phyloP scores from a whole-genome alignment of 2,888 invertebrate species.

The Aphidoletes aphidimyza region DNA sequence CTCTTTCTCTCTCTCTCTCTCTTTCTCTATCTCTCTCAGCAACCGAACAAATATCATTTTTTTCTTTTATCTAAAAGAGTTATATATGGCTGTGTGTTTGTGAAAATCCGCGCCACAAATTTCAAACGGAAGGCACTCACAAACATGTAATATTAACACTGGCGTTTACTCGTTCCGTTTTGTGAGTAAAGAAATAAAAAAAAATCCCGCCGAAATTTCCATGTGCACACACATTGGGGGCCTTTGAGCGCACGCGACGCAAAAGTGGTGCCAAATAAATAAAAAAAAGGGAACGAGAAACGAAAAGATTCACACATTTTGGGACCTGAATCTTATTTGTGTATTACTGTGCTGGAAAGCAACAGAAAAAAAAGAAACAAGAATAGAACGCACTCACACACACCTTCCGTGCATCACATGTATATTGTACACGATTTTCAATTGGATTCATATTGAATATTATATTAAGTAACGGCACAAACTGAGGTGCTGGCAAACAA shows the following conservation, averaged over 20 bases:
- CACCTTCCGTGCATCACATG: not conserved
- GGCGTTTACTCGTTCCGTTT: constrained; percentile 8
- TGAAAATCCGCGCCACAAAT: not conserved
- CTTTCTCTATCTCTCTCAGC: not conserved
- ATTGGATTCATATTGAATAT: constrained; percentile 46
- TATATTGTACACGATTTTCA: not conserved
- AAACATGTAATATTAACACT: constrained; percentile 8
- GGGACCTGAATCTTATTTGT: not conserved
- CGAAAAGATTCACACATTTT: constrained; percentile 1
- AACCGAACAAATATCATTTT: too few species aligned
- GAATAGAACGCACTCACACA: too few species aligned
- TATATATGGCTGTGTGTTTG: too few species aligned
- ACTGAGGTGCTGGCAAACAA: constrained; percentile 27
- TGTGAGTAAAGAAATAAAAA: not conserved
- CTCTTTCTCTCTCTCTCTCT: not conserved
- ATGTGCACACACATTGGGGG: not conserved
- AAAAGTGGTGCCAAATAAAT: not conserved
- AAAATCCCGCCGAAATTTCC: constrained; percentile 15
- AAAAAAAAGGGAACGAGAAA: not conserved
- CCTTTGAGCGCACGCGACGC: not conserved
- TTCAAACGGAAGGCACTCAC: not conserved
- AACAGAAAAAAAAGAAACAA: too few species aligned
- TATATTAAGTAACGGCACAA: constrained; percentile 3
- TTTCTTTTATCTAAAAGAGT: too few species aligned
- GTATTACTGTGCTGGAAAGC: not conserved